Base-by-base conservation (phyloP, 2,888 invertebrate genomes). In the Caenorhabditis macrosperma region DNA sequence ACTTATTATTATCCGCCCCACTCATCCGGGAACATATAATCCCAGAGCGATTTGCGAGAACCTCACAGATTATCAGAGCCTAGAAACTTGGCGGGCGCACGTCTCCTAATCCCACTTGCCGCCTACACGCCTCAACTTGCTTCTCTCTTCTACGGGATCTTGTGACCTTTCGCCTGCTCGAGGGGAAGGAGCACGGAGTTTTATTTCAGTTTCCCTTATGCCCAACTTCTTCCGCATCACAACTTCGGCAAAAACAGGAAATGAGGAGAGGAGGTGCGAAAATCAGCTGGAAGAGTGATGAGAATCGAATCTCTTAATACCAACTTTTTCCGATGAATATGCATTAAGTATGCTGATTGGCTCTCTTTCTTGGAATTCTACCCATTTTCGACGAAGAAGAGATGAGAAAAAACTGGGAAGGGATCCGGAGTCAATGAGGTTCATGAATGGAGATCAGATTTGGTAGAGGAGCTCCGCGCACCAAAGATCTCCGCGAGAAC, bases 41-140 rank as follows among this genome's bases (percentile, higher is more conserved):
- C 67, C 55, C 55, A 30, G 12, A 35, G 24, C 30, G 59, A 46
- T 50, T 68, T 48, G 7, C 38, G 48, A n/a, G n/a, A 35, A 48
- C 57, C 48, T 22, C 48, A 24, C 1, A 28, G 20, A 26, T 50
- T 10, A 2, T 4, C 48, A 2, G 3, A 9, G 2, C 3, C 24
- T 6, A 41, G 41, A 12, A 52, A 28, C 26, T 52, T 28, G 52
- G 26, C 24, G 24, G n/a, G n/a, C n/a, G n/a, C n/a, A n/a, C n/a
- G n/a, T n/a, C 30, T 12, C 1, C 69, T 69, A 60, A 60, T 69
- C 69, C 38, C 69, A 50, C 60, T 52, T 60, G 17, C 60, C 69
- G 69, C 69, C 69, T 69, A 60, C 69, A 28, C 54, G 50, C 57
- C 69, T 48, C 68, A 17, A 38, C 52, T 20, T 57, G 20, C 67